phyloP scores from a whole-genome alignment of 2,797 vertebrate species.

The Pogoniulus pusillus region DNA sequence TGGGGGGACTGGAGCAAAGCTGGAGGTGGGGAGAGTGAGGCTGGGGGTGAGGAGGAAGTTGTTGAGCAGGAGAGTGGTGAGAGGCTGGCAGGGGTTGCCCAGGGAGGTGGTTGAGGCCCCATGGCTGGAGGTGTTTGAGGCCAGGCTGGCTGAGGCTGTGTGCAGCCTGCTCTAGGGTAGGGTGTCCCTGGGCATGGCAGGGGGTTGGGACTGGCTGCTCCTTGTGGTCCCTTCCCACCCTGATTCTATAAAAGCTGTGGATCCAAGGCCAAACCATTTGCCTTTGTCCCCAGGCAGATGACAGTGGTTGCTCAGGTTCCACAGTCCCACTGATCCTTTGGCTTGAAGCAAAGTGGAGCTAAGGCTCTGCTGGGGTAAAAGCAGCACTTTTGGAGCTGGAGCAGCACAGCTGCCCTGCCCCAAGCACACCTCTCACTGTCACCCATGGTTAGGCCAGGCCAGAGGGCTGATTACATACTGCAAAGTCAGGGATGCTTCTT shows the following conservation, averaged over 20 bases:
- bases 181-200: too few species aligned
- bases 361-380: neutral
- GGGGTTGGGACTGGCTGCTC: too few species aligned
- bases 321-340: neutral
- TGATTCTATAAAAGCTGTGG: neutral
- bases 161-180: too few species aligned
- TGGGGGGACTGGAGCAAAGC: too few species aligned
- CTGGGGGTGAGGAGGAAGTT: too few species aligned
- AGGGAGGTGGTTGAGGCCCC: too few species aligned
- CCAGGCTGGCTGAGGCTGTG: too few species aligned
- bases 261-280: neutral
- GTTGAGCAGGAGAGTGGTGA: too few species aligned
- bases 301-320: neutral
- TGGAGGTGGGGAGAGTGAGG: too few species aligned
- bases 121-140: too few species aligned
- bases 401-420: neutral
- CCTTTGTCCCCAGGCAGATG: neutral
- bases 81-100: too few species aligned
- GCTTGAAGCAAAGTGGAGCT: neutral
- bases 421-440: neutral
- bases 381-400: neutral
- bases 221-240: too few species aligned
- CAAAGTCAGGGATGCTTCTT: conserved; percentile 32
- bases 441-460: neutral
- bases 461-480: neutral